Evolutionary conservation across 2,797 vertebrate genomes (phyloP).

Genomic region (Paguma larvata): DNA sequence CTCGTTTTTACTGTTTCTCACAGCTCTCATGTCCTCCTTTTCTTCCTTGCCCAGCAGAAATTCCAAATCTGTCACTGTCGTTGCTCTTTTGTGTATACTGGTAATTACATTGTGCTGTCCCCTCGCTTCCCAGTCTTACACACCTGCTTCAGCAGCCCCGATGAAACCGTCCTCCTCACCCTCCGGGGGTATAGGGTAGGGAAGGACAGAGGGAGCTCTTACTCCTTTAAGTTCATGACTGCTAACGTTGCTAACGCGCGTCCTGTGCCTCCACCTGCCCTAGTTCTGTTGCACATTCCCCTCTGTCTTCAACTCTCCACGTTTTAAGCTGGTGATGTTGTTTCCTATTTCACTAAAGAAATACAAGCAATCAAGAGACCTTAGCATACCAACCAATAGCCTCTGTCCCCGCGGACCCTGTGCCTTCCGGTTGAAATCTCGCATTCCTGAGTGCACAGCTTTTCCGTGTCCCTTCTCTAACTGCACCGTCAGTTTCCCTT

Average conservation of each 20-base stretch:
- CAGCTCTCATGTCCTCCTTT: not conserved
- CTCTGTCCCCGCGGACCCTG: rapidly evolving
- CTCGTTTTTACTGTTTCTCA: not conserved
- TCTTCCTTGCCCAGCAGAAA: not conserved
- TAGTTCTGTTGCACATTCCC: not conserved
- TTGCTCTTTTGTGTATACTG: not conserved
- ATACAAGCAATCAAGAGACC: not conserved
- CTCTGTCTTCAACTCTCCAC: not conserved
- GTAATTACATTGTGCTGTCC: not conserved
- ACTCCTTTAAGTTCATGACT: not conserved
- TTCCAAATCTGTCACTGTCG: not conserved
- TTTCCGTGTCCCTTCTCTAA: not conserved
- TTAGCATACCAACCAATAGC: rapidly evolving
- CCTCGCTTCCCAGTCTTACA: not conserved
- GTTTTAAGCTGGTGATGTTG: not conserved
- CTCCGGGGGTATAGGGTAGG: not conserved
- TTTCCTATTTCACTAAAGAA: not conserved
- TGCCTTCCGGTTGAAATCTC: not conserved
- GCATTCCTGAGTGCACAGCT: not conserved
- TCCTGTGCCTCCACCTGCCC: not conserved
- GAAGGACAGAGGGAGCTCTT: too few relatives aligned
- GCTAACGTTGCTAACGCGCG: not conserved
- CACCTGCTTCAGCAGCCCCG: not conserved
- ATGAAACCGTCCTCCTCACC: not conserved
- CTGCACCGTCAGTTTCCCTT: not conserved